Percentiles rank a stretch among this genome's conserved stretches.
Conservation (phyloP, 2,113 vertebrate genomes). For the Varanus komodoensis region DNA sequence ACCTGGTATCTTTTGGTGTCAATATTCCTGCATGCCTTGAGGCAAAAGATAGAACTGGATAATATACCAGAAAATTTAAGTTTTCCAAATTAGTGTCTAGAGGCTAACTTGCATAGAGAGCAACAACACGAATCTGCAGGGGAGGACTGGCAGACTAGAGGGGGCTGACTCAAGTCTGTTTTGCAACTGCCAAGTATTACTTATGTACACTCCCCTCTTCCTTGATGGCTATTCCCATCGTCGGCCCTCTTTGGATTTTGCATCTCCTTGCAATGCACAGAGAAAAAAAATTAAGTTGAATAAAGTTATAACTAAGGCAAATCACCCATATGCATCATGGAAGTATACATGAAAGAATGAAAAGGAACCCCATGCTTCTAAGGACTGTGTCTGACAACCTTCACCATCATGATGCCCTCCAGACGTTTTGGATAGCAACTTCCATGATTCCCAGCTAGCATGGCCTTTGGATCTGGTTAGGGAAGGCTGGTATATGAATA, state of each 20-base stretch:
- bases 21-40: background rate
- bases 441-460: no score
- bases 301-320: background rate
- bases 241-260: background rate
- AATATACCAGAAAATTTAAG: background rate
- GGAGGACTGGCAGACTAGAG: background rate
- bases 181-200: background rate
- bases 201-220: background rate
- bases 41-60: background rate
- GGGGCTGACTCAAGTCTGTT: background rate
- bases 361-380: no score
- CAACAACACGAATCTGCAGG: background rate
- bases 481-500: no score
- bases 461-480: no score
- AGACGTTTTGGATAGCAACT: no score
- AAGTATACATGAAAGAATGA: background rate
- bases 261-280: background rate
- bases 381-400: no score
- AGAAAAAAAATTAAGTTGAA: background rate
- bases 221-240: background rate
- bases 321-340: background rate
- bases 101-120: background rate
- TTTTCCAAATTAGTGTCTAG: background rate
- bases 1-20: background rate
- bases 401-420: no score